phyloP scores from a whole-genome alignment of 2,888 invertebrate species.

The Tenthredo livida region DNA sequence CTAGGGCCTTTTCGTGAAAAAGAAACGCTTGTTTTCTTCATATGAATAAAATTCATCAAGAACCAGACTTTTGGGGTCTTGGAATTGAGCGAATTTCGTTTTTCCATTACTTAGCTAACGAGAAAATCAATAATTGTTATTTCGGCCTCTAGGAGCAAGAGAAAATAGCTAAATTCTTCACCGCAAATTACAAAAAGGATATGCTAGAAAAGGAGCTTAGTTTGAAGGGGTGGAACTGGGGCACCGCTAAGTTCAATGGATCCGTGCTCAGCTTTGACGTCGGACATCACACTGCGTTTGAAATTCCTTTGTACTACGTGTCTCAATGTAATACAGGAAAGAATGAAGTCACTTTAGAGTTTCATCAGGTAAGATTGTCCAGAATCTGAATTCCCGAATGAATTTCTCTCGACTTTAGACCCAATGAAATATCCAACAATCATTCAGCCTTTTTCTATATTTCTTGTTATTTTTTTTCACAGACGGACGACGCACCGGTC shows the following conservation, averaged over 20 bases:
- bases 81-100: not conserved
- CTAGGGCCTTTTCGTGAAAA: too few species aligned
- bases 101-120: not conserved
- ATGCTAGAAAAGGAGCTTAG: slow-evolving; percentile 95
- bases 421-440: not conserved
- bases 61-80: not conserved
- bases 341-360: slow-evolving; percentile 98
- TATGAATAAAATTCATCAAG: not conserved
- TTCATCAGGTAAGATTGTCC: slow-evolving; percentile 88
- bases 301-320: slow-evolving; percentile 97
- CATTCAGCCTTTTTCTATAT: not conserved
- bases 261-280: slow-evolving; percentile 92
- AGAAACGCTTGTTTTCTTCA: not conserved
- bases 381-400: not conserved
- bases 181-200: slow-evolving; percentile 89
- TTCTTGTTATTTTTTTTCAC: slow-evolving; percentile 72
- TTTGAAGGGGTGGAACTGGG: slow-evolving; percentile 99
- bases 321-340: slow-evolving; percentile 97
- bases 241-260: slow-evolving; percentile 95
- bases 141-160: slow-evolving; percentile 88
- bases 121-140: not conserved
- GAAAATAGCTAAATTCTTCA: slow-evolving; percentile 94
- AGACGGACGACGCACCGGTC: slow-evolving; percentile 99
- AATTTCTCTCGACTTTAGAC: not conserved
- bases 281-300: slow-evolving; percentile 92